These are phyloP conservation scores for Drosophila sp. DNA, from an alignment of 1,140 invertebrate species.

Conservation along the genomic window DNA sequence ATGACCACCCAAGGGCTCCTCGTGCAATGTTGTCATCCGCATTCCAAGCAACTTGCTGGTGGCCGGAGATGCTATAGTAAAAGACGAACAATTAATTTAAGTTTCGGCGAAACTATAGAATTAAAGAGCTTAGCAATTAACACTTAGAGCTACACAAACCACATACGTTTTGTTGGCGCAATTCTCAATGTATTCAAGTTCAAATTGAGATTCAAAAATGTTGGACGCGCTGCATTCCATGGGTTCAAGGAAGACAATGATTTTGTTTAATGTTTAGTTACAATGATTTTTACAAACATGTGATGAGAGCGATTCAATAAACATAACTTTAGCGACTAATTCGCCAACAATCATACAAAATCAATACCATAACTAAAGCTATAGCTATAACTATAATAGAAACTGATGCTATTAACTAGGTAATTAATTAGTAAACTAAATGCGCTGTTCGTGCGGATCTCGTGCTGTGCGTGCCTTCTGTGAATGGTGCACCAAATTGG, in stretches of 20 bases:
- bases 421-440: slow-evolving; percentile 47
- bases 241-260: slow-evolving; percentile 71
- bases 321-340: slow-evolving; percentile 47
- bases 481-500: slow-evolving; percentile 70
- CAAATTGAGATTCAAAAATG: slow-evolving; percentile 97
- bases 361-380: slow-evolving; percentile 31
- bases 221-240: slow-evolving; percentile 96
- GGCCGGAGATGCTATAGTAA: slow-evolving; percentile 90
- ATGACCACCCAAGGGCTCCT: slow-evolving; percentile 88
- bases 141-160: slow-evolving; percentile 69
- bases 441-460: slow-evolving; percentile 58
- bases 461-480: slow-evolving; percentile 68
- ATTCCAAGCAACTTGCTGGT: slow-evolving; percentile 92
- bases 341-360: slow-evolving; percentile 45
- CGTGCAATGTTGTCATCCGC: slow-evolving; percentile 95
- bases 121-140: slow-evolving; percentile 4
- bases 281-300: slow-evolving; percentile 67
- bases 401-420: slow-evolving; percentile 45
- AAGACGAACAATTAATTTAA: background rate
- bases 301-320: slow-evolving; percentile 54
- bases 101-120: background rate
- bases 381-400: slow-evolving; percentile 25
- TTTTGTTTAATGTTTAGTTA: slow-evolving; percentile 79
- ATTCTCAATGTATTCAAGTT: slow-evolving; percentile 95
- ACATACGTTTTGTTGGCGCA: slow-evolving; percentile 93